A percentile compares a stretch with the other conserved stretches of the same genome.
Conservation (phyloP, 92 coral and sea anemone genomes). For the Micromussa lordhowensis region DNA sequence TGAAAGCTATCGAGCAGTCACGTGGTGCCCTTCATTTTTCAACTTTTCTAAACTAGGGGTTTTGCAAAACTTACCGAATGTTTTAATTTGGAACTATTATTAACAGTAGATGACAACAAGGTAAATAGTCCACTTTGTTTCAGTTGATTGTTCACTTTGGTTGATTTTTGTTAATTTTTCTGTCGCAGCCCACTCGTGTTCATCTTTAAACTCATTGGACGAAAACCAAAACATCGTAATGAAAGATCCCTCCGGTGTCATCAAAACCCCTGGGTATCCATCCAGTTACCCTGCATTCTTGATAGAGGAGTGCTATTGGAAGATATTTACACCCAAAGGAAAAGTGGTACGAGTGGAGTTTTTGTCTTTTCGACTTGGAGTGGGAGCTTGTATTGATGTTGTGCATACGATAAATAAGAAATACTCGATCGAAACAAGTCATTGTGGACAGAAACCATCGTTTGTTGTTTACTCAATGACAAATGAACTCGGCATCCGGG, state of each 20-base stretch:
- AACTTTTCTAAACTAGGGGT: neutral
- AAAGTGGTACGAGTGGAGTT: conserved; percentile 56
- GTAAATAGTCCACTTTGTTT: neutral
- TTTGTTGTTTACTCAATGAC: conserved; percentile 22
- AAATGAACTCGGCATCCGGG: conserved; percentile 4
- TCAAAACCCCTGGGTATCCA: conserved; percentile 66
- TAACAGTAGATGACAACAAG: neutral
- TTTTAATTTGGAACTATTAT: neutral
- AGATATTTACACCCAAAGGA: conserved; percentile 46
- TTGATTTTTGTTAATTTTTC: neutral
- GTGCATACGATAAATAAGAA: neutral
- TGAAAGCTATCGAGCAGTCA: neutral
- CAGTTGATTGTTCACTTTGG: neutral
- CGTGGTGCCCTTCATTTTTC: neutral
- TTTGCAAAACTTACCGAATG: neutral
- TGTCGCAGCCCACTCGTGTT: conserved; percentile 32
- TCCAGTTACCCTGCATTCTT: conserved; percentile 34
- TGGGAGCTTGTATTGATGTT: neutral
- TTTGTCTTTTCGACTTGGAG: conserved; percentile 22
- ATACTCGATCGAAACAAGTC: neutral
- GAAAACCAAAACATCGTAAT: conserved; percentile 34
- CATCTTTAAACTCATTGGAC: conserved; percentile 34
- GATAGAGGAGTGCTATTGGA: conserved; percentile 50
- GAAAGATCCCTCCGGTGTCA: conserved; percentile 40
- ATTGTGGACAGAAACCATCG: neutral